Conservation (phyloP, 64 coral and sea anemone genomes). For the Montipora foliosa region DNA sequence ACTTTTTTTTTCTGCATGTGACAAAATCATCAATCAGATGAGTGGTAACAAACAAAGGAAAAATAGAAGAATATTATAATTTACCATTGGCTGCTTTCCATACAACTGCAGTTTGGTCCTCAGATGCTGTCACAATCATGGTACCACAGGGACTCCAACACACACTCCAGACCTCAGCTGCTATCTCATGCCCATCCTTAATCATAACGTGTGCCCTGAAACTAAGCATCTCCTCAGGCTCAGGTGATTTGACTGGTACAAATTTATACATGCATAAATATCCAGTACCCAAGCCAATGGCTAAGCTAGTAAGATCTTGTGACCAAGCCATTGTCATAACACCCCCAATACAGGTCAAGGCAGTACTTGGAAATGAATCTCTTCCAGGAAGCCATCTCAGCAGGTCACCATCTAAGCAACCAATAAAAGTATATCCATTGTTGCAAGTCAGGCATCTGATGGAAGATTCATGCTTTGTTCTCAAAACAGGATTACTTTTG, state of each 20-base stretch:
- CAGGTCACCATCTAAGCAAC: conserved; percentile 77
- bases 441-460: conserved; percentile 85
- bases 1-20: too few species aligned
- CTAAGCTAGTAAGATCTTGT: conserved; percentile 61
- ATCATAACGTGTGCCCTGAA: conserved; percentile 70
- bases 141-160: conserved; percentile 93
- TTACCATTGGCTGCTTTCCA: conserved; percentile 81
- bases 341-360: conserved; percentile 65
- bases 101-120: conserved; percentile 89
- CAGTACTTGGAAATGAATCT: neutral
- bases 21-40: neutral
- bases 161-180: conserved; percentile 90
- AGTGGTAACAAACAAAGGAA: neutral
- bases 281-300: conserved; percentile 88
- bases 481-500: conserved; percentile 37
- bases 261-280: conserved; percentile 70
- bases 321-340: conserved; percentile 83
- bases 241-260: conserved; percentile 1
- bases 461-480: conserved; percentile 51
- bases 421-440: conserved; percentile 70
- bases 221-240: conserved; percentile 67
- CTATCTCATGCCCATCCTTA: conserved; percentile 12
- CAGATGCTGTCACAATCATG: conserved; percentile 93
- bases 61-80: neutral
- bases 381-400: conserved; percentile 68